Conservation (phyloP, 2,797 vertebrate genomes). For the Sarcoramphus papa region DNA sequence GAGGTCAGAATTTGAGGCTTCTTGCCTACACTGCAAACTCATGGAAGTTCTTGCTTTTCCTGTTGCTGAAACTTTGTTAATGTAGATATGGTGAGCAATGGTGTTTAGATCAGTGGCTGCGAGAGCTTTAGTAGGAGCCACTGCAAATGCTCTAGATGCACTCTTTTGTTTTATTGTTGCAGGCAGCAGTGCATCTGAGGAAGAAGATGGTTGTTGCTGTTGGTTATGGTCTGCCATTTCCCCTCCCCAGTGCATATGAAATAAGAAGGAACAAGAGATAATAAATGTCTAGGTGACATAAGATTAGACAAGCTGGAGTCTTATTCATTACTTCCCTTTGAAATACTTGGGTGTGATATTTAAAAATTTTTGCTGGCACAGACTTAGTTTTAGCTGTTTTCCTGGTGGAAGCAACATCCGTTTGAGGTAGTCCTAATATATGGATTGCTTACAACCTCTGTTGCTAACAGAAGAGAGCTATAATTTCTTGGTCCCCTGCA, state of each 20-base stretch:
- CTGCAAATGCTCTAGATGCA: neutral
- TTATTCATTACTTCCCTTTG: neutral
- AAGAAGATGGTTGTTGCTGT: neutral
- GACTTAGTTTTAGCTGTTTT: neutral
- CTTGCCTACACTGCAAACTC: neutral
- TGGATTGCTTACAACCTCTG: neutral
- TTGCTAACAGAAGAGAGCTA: neutral
- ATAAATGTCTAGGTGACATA: neutral
- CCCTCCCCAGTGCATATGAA: neutral
- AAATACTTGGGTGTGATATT: neutral
- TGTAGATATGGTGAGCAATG: neutral
- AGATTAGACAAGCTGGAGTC: neutral
- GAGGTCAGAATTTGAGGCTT: neutral
- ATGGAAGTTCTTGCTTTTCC: neutral
- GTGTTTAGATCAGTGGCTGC: neutral
- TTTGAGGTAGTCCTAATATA: neutral
- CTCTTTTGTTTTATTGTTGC: neutral
- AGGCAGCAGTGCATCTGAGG: neutral
- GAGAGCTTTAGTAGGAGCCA: neutral
- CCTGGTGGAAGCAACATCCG: neutral
- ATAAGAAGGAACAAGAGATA: neutral
- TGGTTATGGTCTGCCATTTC: neutral
- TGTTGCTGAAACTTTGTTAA: neutral
- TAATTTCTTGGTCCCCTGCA: neutral
- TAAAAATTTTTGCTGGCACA: neutral